Conservation (phyloP, 2,113 vertebrate genomes). For the Ptilonorhynchus violaceus region DNA sequence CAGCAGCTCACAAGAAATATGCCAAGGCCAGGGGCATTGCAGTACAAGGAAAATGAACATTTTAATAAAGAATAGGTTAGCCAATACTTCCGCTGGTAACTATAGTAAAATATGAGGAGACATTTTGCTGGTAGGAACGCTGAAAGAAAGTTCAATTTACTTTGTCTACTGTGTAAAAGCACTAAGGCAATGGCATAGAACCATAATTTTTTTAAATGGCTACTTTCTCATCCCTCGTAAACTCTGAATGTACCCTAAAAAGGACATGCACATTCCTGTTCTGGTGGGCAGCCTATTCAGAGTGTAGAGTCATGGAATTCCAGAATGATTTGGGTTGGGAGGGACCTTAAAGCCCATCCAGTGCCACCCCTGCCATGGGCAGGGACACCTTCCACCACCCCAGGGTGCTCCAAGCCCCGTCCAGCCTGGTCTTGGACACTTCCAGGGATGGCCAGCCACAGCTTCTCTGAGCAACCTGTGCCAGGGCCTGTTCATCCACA, state of each 20-base stretch:
- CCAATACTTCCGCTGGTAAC: constrained; percentile 44
- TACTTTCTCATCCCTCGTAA: background rate
- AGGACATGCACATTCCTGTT: background rate
- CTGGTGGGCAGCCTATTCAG: background rate
- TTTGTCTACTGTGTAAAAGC: constrained; percentile 24
- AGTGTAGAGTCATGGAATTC: background rate
- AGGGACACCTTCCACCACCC: background rate
- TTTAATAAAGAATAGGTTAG: constrained; percentile 61
- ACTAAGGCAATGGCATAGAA: background rate
- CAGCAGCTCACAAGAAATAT: constrained; percentile 58
- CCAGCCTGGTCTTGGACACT: rapidly evolving
- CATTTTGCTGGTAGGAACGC: constrained; percentile 31
- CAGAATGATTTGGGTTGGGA: background rate
- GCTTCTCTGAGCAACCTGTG: background rate
- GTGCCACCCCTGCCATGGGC: rapidly evolving
- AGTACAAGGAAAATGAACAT: constrained; percentile 52
- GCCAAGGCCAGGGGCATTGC: constrained; percentile 46
- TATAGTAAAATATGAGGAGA: constrained; percentile 47
- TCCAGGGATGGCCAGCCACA: background rate
- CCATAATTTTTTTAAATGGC: background rate
- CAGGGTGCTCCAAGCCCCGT: background rate
- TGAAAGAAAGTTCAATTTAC: constrained; percentile 52
- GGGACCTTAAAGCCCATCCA: rapidly evolving
- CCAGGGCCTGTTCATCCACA: background rate
- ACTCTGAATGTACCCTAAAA: background rate